Evolutionary conservation across 2,113 vertebrate genomes (phyloP).

Genomic region (Balaenoptera acutorostrata): DNA sequence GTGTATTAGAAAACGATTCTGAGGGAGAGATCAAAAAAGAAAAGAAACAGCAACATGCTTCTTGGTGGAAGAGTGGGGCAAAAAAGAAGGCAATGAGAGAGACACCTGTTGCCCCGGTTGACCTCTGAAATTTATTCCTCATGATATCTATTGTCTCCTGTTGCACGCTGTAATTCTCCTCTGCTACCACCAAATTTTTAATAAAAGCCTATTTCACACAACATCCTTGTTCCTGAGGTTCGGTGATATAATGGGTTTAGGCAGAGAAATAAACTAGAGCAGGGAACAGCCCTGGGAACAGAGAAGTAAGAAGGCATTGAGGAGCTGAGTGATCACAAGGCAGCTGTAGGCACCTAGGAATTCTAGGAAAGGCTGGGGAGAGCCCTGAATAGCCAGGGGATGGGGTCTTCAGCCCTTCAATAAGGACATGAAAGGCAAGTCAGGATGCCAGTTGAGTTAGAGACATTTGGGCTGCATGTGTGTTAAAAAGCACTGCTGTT

Average conservation of each 20-base stretch:
- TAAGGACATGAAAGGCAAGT: not conserved
- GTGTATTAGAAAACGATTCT: not conserved
- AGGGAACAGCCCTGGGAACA: not conserved
- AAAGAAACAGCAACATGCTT: not conserved
- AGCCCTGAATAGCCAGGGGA: not conserved
- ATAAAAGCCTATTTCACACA: not conserved
- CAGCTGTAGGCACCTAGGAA: fast-evolving
- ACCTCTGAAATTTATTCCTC: not conserved
- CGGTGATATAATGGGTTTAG: not conserved
- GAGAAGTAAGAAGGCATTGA: not conserved
- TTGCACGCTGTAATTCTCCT: not conserved
- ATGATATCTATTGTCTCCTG: too few species aligned
- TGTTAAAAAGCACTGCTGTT: not conserved
- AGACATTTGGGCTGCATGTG: not conserved
- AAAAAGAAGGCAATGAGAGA: not conserved
- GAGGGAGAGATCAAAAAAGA: not conserved
- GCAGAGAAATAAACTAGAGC: not conserved
- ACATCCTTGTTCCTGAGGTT: not conserved
- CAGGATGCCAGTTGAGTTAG: not conserved
- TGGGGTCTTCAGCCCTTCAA: not conserved
- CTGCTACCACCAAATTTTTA: not conserved
- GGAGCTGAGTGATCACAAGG: too few species aligned
- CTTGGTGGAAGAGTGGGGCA: not conserved
- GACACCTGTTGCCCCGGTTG: fast-evolving
- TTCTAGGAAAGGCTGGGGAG: not conserved